Percentiles rank a stretch among this genome's conserved stretches.
Evolutionary conservation across 2,797 vertebrate species (phyloP).

Genomic region (Acanthopagrus latus): DNA sequence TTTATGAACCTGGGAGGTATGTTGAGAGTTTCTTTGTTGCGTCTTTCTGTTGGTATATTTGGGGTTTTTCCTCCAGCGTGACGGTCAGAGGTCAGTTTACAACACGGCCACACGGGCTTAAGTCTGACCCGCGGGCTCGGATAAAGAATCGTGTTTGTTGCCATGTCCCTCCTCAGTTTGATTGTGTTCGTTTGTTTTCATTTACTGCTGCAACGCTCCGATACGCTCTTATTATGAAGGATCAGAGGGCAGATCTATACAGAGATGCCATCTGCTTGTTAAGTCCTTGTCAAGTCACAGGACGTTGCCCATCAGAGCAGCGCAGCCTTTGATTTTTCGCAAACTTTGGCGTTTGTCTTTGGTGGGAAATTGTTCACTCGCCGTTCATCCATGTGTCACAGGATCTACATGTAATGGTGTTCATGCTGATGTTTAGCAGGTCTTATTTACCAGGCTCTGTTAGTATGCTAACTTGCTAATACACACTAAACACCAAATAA

Average conservation of each 20-base stretch:
- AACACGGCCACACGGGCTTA: conserved; percentile 61
- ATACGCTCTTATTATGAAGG: conserved; percentile 35
- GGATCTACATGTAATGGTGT: too few relatives aligned
- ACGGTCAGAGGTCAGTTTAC: conserved; percentile 66
- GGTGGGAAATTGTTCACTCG: too few relatives aligned
- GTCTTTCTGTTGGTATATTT: conserved; percentile 73
- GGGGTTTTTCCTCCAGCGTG: conserved; percentile 69
- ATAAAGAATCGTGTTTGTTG: conserved; percentile 73
- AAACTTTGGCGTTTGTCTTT: too few relatives aligned
- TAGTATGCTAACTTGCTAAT: neutral
- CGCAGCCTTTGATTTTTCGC: neutral
- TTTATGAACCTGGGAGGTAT: conserved; percentile 58
- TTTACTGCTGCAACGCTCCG: conserved; percentile 57
- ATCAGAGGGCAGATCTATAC: conserved; percentile 44
- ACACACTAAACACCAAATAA: neutral
- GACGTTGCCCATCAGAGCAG: neutral
- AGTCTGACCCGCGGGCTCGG: conserved; percentile 54
- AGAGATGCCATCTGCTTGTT: conserved; percentile 4
- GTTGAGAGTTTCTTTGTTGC: conserved; percentile 56
- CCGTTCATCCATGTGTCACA: too few relatives aligned
- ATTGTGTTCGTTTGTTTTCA: conserved; percentile 76
- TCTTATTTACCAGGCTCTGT: neutral
- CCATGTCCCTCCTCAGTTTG: conserved; percentile 54
- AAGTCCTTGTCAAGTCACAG: neutral
- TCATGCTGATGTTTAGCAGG: neutral